A percentile compares a stretch with the other conserved stretches of the same genome.
These are phyloP conservation scores for Bradypodion pumilum DNA, from an alignment of 2,797 vertebrate species.

Conservation along the genomic window DNA sequence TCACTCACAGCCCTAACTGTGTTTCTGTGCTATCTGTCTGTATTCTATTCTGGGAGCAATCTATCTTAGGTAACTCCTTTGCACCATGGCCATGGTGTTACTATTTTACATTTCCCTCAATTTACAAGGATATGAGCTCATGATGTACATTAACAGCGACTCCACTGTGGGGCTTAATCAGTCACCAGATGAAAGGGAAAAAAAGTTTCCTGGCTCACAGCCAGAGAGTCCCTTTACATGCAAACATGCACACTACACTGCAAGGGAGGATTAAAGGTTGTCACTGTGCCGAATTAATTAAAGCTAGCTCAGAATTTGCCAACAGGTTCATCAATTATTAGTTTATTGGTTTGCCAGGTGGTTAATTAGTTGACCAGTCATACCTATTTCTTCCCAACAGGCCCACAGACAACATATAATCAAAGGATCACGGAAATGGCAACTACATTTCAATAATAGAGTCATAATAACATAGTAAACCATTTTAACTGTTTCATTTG, in stretches of 20 bases:
- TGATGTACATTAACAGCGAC: constrained; percentile 1
- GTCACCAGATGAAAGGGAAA: background rate
- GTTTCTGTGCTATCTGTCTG: background rate
- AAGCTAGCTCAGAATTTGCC: background rate
- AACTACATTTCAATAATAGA: background rate
- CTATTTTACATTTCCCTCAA: background rate
- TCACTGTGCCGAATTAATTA: background rate
- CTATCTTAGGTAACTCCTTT: constrained; percentile 4
- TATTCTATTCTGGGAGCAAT: constrained; percentile 1
- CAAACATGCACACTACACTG: background rate
- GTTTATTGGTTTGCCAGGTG: background rate
- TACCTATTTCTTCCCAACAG: background rate
- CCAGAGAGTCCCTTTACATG: background rate
- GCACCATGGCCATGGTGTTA: background rate
- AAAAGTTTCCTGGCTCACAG: background rate
- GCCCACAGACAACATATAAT: background rate
- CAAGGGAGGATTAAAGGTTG: background rate
- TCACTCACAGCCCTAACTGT: constrained; percentile 1
- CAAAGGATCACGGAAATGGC: background rate
- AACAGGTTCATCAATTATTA: background rate
- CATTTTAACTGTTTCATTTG: background rate
- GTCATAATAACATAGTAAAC: background rate
- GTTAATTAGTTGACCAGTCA: background rate
- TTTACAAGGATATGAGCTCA: constrained; percentile 7
- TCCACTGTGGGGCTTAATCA: constrained; percentile 9